Conservation (phyloP, 2,888 invertebrate species). For the Eupithecia pulchellata region DNA sequence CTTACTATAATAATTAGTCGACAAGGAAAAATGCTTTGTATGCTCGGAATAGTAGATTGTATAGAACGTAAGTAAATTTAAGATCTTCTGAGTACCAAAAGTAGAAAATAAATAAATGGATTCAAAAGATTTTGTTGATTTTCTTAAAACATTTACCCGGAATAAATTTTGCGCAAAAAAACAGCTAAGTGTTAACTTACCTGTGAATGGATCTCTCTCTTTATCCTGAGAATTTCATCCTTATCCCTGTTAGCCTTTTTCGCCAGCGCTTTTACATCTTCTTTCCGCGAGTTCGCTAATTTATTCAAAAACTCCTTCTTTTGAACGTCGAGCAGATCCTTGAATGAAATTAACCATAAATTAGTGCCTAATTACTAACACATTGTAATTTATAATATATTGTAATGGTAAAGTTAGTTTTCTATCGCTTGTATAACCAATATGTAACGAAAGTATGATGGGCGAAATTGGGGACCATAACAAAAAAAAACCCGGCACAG, state of each 20-base stretch:
- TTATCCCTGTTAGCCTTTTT: slow-evolving; percentile 96
- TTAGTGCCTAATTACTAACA: not conserved
- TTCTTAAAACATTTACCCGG: too few species aligned
- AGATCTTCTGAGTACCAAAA: too few species aligned
- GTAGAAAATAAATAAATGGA: too few species aligned
- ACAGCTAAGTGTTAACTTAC: slow-evolving; percentile 46
- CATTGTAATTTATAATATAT: not conserved
- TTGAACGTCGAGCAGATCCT: slow-evolving; percentile 74
- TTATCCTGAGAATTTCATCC: slow-evolving; percentile 94
- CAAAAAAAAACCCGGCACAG: too few species aligned
- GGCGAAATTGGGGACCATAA: too few species aligned
- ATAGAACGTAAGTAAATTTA: too few species aligned
- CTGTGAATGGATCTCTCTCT: slow-evolving; percentile 90
- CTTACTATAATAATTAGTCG: too few species aligned
- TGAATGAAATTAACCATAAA: slow-evolving; percentile 25
- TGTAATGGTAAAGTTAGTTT: not conserved
- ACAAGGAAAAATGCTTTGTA: too few species aligned
- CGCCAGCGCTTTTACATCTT: slow-evolving; percentile 94
- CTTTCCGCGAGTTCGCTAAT: slow-evolving; percentile 92
- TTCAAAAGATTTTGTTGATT: too few species aligned
- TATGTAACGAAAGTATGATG: too few species aligned
- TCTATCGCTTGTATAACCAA: not conserved
- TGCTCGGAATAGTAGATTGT: too few species aligned
- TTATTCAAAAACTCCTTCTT: slow-evolving; percentile 89
- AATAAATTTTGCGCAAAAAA: not conserved